Evolutionary conservation across 2,113 vertebrate genomes (phyloP), one percentile per base, ranked within the genome.

Genomic region (Phalacrocorax pelagicus): DNA sequence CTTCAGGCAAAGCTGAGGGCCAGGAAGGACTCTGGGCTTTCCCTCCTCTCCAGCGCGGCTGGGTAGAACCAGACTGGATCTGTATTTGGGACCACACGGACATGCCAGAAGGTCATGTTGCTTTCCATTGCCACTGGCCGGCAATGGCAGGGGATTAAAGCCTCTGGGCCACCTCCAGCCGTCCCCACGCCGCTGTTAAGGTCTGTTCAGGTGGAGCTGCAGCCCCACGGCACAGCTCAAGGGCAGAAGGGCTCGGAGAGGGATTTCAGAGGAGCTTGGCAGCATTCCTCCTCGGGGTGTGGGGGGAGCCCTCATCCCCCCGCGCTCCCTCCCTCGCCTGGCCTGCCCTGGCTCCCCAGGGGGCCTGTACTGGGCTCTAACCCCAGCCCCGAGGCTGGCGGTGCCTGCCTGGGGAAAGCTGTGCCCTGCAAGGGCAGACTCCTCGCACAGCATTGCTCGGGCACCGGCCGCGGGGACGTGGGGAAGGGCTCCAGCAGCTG

Each of bases 1-100:
- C 40, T 49, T 24, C 6, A 30, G 30, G 88, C 55, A 51, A 62
- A 86, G 75, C 91, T 65, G 59, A 8, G 0, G 3, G 61, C 88
- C 2, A 5, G 65, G 72, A 59, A 59, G 77, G 88, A 70, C 5
- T 51, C 32, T 13, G 58, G 69, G 24, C 55, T 83, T 66, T 21
- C 63, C 38, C 32, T 58, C 6, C 32, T 44, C 27, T 47, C 80
- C 81, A 32, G 32, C 12, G 1, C 62, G 73, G 67, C 54, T 21
- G 59, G 52, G 70, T 4, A 38, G 47, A 78, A 34, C 44, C 82
- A 58, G 38, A 2, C 23, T 34, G n/a, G 82, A 59, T 46, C 90
- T 0, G 0, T 44, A 14, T 29, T 22, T 47, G 69, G 69, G 72
- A 49, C 18, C 65, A 22, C 47, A 13, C 0, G 1, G 70, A 19